A percentile compares a stretch with the other conserved stretches of the same genome.
These are phyloP conservation scores for Lepidostoma basale DNA, from an alignment of 1,140 invertebrate genomes.

Conservation along the genomic window DNA sequence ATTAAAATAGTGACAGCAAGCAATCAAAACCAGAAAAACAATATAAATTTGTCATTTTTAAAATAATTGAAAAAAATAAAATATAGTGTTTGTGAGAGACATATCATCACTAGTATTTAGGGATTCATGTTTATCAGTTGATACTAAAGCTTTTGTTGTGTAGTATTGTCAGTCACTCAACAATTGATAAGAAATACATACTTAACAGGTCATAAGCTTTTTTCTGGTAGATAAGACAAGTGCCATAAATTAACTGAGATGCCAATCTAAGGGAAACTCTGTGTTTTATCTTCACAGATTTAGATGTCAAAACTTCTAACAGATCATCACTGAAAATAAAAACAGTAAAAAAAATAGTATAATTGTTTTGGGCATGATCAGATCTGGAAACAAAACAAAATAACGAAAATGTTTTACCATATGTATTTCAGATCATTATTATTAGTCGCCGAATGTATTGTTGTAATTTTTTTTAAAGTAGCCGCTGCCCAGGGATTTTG, in stretches of 20 bases:
- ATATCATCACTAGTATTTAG: too few species aligned
- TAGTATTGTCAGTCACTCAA: too few species aligned
- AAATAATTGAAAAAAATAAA: too few species aligned
- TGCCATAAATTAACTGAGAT: constrained; percentile 27
- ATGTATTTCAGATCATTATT: background rate
- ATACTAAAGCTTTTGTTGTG: too few species aligned
- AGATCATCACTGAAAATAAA: constrained; percentile 38
- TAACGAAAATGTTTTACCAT: background rate
- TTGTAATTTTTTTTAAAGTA: background rate
- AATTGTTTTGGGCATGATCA: background rate
- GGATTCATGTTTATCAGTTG: too few species aligned
- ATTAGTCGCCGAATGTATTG: background rate
- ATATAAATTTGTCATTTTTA: too few species aligned
- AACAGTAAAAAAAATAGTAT: too few species aligned
- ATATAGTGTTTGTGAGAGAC: too few species aligned
- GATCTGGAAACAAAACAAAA: too few species aligned
- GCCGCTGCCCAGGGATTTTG: constrained; percentile 6
- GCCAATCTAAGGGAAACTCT: constrained; percentile 35
- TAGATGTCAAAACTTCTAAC: constrained; percentile 28
- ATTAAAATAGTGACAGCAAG: too few species aligned
- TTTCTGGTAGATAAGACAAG: constrained; percentile 26
- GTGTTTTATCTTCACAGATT: constrained; percentile 37
- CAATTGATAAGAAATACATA: constrained; percentile 5
- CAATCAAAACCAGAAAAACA: too few species aligned
- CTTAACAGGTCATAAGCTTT: constrained; percentile 1